Base-by-base conservation (phyloP, 2,113 vertebrate species). In the Sinosuthora webbiana region DNA sequence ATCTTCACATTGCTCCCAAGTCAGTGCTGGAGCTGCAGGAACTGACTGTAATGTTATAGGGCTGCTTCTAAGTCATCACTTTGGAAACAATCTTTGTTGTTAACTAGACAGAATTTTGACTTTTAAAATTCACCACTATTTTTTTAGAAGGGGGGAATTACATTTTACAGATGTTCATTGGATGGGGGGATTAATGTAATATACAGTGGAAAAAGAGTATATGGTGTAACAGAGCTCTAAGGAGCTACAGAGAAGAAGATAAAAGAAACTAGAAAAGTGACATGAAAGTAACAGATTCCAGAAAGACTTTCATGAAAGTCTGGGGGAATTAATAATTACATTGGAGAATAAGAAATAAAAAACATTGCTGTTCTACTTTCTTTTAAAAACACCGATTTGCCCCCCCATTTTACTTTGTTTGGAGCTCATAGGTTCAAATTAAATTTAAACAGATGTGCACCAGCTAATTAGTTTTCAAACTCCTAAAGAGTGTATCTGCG, bases 361-460 rank as follows among this genome's bases (percentile, higher is more conserved):
- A 39, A 92, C 69, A 85, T 64, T 78, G 55, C 44, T 68, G 33
- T 89, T 92, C 55, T 59, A 44, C 31, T 95, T 94, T 42, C 71
- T 93, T 92, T 93, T 33, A 96, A 96, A 98, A 94, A 53, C 82
- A 89, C 35, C 13, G 8, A 50, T 75, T 63, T 17, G 28, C 47
- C 15, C 25, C 10, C 3, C 16, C n/a, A 70, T 93, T 97, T 97
- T 94, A 79, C 37, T 83, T 90, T 81, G 13, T 87, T 96, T 93
- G 62, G 55, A 95, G 84, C 39, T 50, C 76, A 41, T 19, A 47
- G 17, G 35, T 95, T 95, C 76, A 83, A 80, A 87, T 93, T 95
- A 95, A 97, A 97, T 93, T 95, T 93, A 89, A 96, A 82, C 91
- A 97, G 86, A 95, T 94, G 55, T 97, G 81, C 20, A 79, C 15